phyloP scores from a whole-genome alignment of 2,888 invertebrate genomes.

The Seira ritae region DNA sequence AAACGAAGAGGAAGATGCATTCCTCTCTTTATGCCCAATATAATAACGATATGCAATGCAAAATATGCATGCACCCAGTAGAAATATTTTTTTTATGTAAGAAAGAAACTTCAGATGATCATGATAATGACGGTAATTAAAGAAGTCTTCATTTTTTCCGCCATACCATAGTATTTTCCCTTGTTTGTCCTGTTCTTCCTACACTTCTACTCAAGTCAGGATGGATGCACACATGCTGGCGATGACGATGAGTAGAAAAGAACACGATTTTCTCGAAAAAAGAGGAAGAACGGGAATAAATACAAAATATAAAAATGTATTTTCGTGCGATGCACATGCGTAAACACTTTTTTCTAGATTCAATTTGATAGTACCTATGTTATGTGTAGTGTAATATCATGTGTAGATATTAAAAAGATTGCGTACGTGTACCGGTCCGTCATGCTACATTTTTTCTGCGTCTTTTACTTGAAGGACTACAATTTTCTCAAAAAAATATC shows the following conservation, averaged over 20 bases:
- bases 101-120: conserved; percentile 25
- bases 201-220: not conserved
- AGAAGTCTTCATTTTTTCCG: conserved; percentile 32
- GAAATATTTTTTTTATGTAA: conserved; percentile 10
- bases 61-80: not conserved
- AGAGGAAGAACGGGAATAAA: conserved; percentile 16
- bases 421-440: conserved; percentile 10
- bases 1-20: conserved; percentile 41
- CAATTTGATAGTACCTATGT: conserved; percentile 12
- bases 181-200: conserved; percentile 20
- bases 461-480: conserved; percentile 1
- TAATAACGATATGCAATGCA: conserved; percentile 24
- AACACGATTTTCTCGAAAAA: conserved; percentile 13
- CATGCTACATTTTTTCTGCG: not conserved
- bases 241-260: no score
- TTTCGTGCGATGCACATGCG: conserved; percentile 14
- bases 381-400: not conserved
- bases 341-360: conserved; percentile 12
- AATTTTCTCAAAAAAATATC: conserved; percentile 16
- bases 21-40: conserved; percentile 8
- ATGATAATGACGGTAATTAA: conserved; percentile 48
- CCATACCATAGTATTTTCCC: not conserved
- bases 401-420: not conserved
- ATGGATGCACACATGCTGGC: not conserved
- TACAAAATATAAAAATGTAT: not conserved